These are phyloP conservation scores for Eupleurogrammus muticus DNA, from an alignment of 2,797 vertebrate species.

Conservation along the genomic window DNA sequence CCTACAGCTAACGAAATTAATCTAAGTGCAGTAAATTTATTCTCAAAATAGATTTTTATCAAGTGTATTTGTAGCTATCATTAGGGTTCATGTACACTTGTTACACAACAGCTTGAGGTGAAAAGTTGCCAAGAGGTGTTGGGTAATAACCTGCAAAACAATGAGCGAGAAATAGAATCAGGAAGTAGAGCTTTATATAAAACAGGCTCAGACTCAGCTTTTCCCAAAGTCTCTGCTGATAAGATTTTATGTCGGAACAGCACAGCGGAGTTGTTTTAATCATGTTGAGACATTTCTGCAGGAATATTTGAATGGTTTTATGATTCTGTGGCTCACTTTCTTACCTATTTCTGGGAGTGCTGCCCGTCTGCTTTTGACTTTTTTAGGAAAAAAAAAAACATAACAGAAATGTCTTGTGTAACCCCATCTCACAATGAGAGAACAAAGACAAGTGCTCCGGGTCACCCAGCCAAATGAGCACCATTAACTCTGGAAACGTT, in stretches of 20 bases:
- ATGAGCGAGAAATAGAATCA: slow-evolving; percentile 60
- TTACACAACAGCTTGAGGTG: slow-evolving; percentile 49
- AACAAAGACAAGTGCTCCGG: slow-evolving; percentile 63
- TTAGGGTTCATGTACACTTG: slow-evolving; percentile 12
- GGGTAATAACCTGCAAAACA: slow-evolving; percentile 64
- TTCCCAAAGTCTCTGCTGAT: slow-evolving; percentile 15
- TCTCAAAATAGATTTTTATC: slow-evolving; percentile 25
- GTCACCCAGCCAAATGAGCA: slow-evolving; percentile 58
- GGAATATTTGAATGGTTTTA: slow-evolving; percentile 37
- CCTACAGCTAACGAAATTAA: background rate
- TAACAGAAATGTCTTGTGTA: slow-evolving; percentile 18
- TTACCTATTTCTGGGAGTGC: slow-evolving; percentile 45
- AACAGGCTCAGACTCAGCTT: slow-evolving; percentile 3
- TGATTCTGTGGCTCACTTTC: slow-evolving; percentile 44
- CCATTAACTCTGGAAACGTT: slow-evolving; percentile 55
- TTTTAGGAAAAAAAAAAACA: slow-evolving; percentile 23
- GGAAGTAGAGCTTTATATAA: slow-evolving; percentile 61
- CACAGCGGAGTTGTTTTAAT: slow-evolving; percentile 32
- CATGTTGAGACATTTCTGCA: slow-evolving; percentile 4
- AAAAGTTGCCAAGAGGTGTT: slow-evolving; percentile 59
- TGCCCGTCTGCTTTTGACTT: slow-evolving; percentile 30
- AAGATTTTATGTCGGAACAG: slow-evolving; percentile 28
- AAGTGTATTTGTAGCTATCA: background rate
- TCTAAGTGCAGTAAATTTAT: background rate
- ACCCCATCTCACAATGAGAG: slow-evolving; percentile 47